Evolutionary conservation across 2,113 vertebrate genomes (phyloP).

Genomic region (Hippolais icterina): DNA sequence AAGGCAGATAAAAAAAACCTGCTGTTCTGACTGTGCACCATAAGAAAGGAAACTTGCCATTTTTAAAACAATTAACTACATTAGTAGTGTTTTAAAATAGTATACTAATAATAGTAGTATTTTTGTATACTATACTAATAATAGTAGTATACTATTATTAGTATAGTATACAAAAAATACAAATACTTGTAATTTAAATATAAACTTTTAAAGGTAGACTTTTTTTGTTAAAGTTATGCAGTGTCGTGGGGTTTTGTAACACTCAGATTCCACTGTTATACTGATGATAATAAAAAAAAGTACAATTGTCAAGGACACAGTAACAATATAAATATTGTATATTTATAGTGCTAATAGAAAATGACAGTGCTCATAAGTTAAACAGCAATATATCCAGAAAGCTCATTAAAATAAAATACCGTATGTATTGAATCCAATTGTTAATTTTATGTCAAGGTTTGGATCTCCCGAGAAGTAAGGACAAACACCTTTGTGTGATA

Average conservation of each 20-base stretch:
- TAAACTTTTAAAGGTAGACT: accelerated
- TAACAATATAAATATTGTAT: not conserved
- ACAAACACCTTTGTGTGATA: not conserved
- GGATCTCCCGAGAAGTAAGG: not conserved
- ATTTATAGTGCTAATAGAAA: not conserved
- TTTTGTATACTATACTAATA: too few species aligned
- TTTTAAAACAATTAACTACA: not conserved
- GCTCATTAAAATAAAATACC: not conserved
- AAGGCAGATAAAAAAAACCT: not conserved
- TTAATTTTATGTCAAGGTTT: not conserved
- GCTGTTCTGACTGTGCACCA: not conserved
- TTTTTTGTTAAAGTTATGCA: not conserved
- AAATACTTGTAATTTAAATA: not conserved
- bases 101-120: too few species aligned
- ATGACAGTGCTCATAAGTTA: not conserved
- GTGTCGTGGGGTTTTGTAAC: not conserved
- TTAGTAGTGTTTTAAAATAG: too few species aligned
- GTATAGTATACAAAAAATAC: not conserved
- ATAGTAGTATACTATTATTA: not conserved
- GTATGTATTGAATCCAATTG: not conserved
- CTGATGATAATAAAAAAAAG: not conserved
- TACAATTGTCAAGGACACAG: not conserved
- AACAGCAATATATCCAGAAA: not conserved
- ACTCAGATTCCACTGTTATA: not conserved
- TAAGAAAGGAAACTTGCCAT: not conserved